These are phyloP conservation scores for Spisula subtruncata DNA, from an alignment of 2,888 invertebrate genomes.

Conservation along the genomic window DNA sequence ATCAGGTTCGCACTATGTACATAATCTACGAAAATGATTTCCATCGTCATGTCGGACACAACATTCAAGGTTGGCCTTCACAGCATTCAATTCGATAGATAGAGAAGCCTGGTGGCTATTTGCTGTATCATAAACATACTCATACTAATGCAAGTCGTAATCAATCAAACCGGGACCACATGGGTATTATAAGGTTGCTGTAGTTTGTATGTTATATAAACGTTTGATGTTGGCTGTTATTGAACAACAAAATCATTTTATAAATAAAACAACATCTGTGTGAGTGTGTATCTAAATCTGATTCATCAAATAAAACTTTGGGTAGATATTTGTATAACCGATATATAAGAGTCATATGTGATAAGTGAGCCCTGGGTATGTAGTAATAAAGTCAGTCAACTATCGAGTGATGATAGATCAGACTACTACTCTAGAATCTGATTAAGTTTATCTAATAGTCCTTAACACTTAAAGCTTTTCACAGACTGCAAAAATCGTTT, in stretches of 20 bases:
- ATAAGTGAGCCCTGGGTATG: too few species aligned
- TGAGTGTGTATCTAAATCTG: too few species aligned
- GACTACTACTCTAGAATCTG: background rate
- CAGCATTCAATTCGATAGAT: background rate
- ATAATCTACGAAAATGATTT: too few species aligned
- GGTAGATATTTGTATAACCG: too few species aligned
- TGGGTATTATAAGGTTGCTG: background rate
- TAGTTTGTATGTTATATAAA: background rate
- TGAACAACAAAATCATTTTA: background rate
- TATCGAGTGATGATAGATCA: background rate
- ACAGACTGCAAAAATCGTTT: too few species aligned
- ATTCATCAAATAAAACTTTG: too few species aligned
- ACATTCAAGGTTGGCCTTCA: background rate
- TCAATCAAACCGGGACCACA: background rate
- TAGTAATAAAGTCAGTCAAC: too few species aligned
- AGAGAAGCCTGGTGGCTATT: background rate
- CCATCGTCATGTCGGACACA: too few species aligned
- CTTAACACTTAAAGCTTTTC: too few species aligned
- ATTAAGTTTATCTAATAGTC: too few species aligned
- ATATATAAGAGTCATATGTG: too few species aligned
- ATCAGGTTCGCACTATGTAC: too few species aligned
- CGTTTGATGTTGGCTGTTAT: background rate
- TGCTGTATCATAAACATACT: constrained; percentile 7
- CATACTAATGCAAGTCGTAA: background rate
- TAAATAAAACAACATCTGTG: background rate